Evolutionary conservation across 1,140 invertebrate species (phyloP), one percentile per base, ranked within the genome.

Genomic region (Hypothenemus hampei): DNA sequence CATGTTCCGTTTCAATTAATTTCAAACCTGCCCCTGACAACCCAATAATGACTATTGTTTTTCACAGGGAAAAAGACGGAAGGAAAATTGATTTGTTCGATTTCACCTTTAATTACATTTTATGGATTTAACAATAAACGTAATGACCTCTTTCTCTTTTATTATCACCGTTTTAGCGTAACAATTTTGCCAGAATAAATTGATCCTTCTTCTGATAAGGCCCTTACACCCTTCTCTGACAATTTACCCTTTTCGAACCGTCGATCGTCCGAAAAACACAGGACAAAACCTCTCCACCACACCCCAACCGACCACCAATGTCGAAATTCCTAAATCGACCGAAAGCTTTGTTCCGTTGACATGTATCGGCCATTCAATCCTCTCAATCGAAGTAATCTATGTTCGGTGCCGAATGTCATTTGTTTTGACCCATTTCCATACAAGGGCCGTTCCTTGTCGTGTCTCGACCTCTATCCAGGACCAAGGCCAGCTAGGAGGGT

Each of bases 361-460:
- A 41, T 41, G 48, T 51, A 51, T 51, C 24, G 37, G 48, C 36
- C 48, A 40, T 51, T 51, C 36, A 26, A 37, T 26, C 48, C 48
- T 51, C 48, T 51, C 37, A 51, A 41, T 51, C 48, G 48, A 51
- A 51, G 22, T 51, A 51, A 51, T 51, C 48, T 40, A 51, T 51
- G 37, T 24, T 23, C 37, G 5, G 22, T 41, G 48, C 36, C 15
- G 48, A 51, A 23, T 51, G 48, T 51, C 48, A 41, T 51, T 31
- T 51, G 48, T 41, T 51, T 37, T 26, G 37, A 41, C 48, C 48
- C 36, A 41, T 51, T 51, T 51, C 37, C 48, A 51, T 40, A 51
- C 48, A 41, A 37, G n/a, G n/a, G 26, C 48, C 24, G 37, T 11
- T 51, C 48, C 48, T 40, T 51, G 48, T 51, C 48, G 41, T 29